Evolutionary conservation across 1,140 invertebrate species (phyloP), one percentile per base, ranked within the genome.

Genomic region (Atta colombica): DNA sequence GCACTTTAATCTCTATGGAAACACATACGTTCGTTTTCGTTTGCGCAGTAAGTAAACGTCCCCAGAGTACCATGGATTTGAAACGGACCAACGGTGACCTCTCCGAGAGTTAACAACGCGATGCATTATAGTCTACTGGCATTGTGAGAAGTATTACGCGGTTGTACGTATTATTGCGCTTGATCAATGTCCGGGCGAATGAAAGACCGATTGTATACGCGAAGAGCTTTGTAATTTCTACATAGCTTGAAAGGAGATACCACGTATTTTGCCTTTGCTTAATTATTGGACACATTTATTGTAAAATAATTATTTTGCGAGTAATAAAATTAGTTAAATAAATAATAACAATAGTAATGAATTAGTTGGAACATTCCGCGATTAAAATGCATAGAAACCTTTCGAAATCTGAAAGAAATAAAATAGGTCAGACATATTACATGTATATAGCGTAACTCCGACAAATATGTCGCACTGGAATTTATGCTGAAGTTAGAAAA

Each of bases 31-130:
- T 63, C 18, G 77, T 88, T 87, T 77, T 71, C 88, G 72, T 88
- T 89, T 68, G 66, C 35, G 14, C 18, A 3, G 65, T 68, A 89
- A 85, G 60, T 89, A 78, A 88, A 88, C 53, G 80, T 85, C 81
- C 81, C 88, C 0, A 2, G 88, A 55, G 87, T n/a, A 55, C 72
- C 35, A 53, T 85, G 65, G 77, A 89, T 88, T 65, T 75, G 55
- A 28, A 55, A 61, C 12, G 80, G 28, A 71, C 71, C 39, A 28
- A n/a, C 78, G 65, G 53, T 77, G 78, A 82, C 69, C 77, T 85
- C 28, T 51, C 14, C 31, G 25, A 88, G 68, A 51, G 81, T 88
- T 86, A 88, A 88, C 87, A 86, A 80, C 49, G 45, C 81, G 68
- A 78, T 86, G 55, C 49, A 87, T 88, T 88, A 85, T 53, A 51